These are phyloP conservation scores for Rugalucina vietnamica DNA, from an alignment of 2,888 invertebrate species.

Conservation along the genomic window DNA sequence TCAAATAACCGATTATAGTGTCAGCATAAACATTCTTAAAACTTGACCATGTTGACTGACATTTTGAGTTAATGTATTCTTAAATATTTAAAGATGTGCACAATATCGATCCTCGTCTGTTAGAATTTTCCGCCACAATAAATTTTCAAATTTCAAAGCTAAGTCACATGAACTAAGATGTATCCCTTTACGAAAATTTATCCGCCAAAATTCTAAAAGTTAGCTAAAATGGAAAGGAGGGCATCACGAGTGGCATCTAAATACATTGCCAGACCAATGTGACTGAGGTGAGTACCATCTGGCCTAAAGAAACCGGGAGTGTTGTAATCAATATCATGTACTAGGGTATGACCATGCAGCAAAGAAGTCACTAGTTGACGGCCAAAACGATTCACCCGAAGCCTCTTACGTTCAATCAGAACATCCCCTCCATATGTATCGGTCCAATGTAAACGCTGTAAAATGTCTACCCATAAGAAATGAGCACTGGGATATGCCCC, in stretches of 20 bases:
- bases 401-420: background rate
- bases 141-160: background rate
- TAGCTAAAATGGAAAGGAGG: background rate
- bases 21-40: too few species aligned
- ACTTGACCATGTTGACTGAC: too few species aligned
- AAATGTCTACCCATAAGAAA: background rate
- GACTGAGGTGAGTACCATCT: conserved; percentile 3
- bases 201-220: background rate
- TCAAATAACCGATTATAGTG: too few species aligned
- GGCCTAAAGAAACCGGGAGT: background rate
- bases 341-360: background rate
- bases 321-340: background rate
- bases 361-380: background rate
- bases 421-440: too few species aligned
- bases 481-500: background rate
- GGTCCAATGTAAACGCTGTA: background rate
- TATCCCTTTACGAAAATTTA: background rate
- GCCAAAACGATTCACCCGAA: background rate
- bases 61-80: too few species aligned
- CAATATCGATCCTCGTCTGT: conserved; percentile 3
- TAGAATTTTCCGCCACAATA: conserved; percentile 10
- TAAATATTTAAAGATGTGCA: too few species aligned
- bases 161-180: background rate
- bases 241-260: background rate
- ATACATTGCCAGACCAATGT: background rate